Evolutionary conservation across 2,888 invertebrate genomes (phyloP).

Genomic region (Anodontia alba): DNA sequence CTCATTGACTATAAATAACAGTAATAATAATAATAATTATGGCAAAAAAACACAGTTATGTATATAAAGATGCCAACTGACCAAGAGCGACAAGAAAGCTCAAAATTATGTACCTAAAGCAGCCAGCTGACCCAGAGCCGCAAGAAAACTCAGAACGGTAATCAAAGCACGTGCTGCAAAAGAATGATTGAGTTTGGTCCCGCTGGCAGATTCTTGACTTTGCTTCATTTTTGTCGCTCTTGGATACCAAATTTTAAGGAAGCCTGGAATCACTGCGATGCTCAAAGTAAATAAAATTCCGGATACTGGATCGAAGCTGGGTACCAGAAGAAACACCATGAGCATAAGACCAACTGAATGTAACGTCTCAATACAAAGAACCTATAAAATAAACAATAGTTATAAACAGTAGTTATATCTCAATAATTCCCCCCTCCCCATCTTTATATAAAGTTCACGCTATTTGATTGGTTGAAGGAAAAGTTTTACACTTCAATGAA

Average conservation of each 20-base stretch:
- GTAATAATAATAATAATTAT: too few species aligned
- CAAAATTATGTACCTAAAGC: too few species aligned
- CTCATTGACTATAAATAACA: too few species aligned
- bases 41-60: too few species aligned
- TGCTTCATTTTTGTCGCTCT: constrained; percentile 28
- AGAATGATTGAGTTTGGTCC: not conserved
- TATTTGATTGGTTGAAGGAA: too few species aligned
- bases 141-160: constrained; percentile 40
- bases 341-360: constrained; percentile 71
- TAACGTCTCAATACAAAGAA: constrained; percentile 66
- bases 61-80: too few species aligned
- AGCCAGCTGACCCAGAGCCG: constrained; percentile 53
- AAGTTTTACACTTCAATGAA: too few species aligned
- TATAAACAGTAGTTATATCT: not conserved
- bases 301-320: constrained; percentile 71
- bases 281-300: constrained; percentile 58
- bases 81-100: too few species aligned
- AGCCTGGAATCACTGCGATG: constrained; percentile 61
- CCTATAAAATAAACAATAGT: constrained; percentile 56
- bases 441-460: too few species aligned
- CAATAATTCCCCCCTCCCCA: too few species aligned
- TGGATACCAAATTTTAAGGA: constrained; percentile 61
- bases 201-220: not conserved
- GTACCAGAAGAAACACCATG: constrained; percentile 70
- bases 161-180: not conserved